Base-by-base conservation (phyloP, 35 echinoderm and acorn worm species). In the Hemicentrotus pulcherrimus region DNA sequence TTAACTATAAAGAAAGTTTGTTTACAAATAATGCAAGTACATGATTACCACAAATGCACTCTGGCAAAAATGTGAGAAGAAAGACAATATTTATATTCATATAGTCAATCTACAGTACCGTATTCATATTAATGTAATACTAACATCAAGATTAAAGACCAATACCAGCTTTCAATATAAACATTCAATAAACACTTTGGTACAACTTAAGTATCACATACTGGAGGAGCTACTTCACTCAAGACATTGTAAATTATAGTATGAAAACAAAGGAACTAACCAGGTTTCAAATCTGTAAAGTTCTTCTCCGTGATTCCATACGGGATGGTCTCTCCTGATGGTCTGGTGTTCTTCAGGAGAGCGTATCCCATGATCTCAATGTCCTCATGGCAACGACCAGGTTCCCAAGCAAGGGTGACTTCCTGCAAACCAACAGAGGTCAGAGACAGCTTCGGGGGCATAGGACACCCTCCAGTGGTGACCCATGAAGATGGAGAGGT, bases 261-360 rank as follows among this genome's bases (percentile, higher is more conserved):
- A 10, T 12, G 15, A 10, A 55, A 14, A 55, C 50, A 55, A 55
- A 11, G 50, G 24, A 78, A 78, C 96, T 94, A 48, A 94, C 96
- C 96, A 61, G 96, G 96, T 94, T 97, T 94, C 18, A 97, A 94
- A 91, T 97, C 95, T 94, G 93, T 89, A 85, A 97, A 95, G 47
- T 28, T 94, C 94, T 97, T 97, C 87, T 95, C 96, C 8, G 94
- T 96, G 91, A 94, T 94, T 24, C 65, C 94, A 86, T 92, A 94
- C 0, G 95, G 88, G 19, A 96, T 65, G 0, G 88, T 86, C 91
- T 96, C 94, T 45, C 92, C 94, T 33, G 78, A 32, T 4, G 71
- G 45, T 86, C 95, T 96, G 14, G 46, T 88, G 60, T 97, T 97
- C 32, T 88, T 96, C 78, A 91, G 86, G 35, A 97, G 19, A 15